Evolutionary conservation across 2,888 invertebrate species (phyloP).

Genomic region (Galeruca laticollis): DNA sequence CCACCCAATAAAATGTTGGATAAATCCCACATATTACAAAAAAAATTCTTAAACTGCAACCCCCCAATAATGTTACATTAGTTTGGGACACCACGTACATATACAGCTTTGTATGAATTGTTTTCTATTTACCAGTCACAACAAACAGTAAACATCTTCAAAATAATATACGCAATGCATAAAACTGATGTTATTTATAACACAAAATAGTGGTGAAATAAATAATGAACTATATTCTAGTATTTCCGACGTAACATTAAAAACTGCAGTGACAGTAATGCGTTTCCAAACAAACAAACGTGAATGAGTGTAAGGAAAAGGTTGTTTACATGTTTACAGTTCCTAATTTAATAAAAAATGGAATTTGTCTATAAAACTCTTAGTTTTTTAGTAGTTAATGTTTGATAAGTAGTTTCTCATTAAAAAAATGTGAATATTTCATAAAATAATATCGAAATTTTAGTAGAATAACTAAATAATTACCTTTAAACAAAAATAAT

Average conservation of each 20-base stretch:
- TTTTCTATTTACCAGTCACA: neutral
- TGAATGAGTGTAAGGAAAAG: constrained; percentile 7
- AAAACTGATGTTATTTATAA: neutral
- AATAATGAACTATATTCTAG: neutral
- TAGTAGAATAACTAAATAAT: constrained; percentile 8
- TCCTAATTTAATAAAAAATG: constrained; percentile 15
- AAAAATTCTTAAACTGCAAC: neutral
- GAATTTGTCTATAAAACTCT: constrained; percentile 3
- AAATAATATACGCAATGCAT: neutral
- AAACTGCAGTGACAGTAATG: constrained; percentile 8
- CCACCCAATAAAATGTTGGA: constrained; percentile 46
- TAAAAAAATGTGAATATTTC: constrained; percentile 1
- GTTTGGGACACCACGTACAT: neutral
- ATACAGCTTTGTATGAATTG: neutral
- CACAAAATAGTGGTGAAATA: neutral
- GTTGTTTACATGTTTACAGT: constrained; percentile 33
- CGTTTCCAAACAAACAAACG: constrained; percentile 15
- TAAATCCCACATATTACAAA: constrained; percentile 8
- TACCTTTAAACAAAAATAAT: constrained; percentile 42
- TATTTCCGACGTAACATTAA: neutral
- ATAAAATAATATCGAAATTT: constrained; percentile 17
- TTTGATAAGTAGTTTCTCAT: neutral
- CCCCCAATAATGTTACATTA: neutral
- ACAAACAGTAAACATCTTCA: neutral
- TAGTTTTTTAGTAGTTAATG: neutral